These are phyloP conservation scores for Tragelaphus oryx DNA, from an alignment of 2,797 vertebrate species.

Conservation along the genomic window DNA sequence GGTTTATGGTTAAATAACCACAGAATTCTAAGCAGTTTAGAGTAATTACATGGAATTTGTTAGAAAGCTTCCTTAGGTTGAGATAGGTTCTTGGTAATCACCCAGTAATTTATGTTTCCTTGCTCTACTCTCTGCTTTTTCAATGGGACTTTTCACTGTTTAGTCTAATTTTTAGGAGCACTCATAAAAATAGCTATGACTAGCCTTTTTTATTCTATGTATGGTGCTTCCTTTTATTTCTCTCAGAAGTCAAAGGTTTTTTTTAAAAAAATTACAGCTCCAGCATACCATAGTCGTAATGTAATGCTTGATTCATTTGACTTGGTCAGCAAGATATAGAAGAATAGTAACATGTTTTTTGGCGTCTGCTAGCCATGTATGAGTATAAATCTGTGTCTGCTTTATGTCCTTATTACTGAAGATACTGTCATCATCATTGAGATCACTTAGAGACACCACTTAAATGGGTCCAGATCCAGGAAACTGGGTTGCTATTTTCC, in stretches of 20 bases:
- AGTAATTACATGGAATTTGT: constrained; percentile 37
- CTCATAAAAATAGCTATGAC: constrained; percentile 66
- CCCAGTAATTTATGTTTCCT: constrained; percentile 1
- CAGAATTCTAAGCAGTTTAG: constrained; percentile 18
- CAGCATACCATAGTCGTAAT: constrained; percentile 75
- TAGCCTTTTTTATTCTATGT: constrained; percentile 67
- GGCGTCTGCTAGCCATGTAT: constrained; percentile 50
- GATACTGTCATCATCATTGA: constrained; percentile 66
- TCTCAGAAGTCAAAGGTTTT: constrained; percentile 70
- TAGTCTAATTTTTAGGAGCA: constrained; percentile 64
- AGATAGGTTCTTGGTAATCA: constrained; percentile 41
- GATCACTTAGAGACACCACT: constrained; percentile 52
- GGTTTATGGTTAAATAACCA: constrained; percentile 28
- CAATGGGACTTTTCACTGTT: constrained; percentile 52
- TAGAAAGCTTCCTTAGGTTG: constrained; percentile 42
- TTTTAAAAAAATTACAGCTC: constrained; percentile 71
- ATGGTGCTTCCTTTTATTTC: constrained; percentile 70
- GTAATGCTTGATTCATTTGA: constrained; percentile 78
- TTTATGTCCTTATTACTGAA: constrained; percentile 68
- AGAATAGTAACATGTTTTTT: constrained; percentile 69
- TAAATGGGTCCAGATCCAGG: constrained; percentile 54
- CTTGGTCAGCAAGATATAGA: constrained; percentile 75
- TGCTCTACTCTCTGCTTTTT: constrained; percentile 33
- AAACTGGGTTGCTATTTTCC: constrained; percentile 44
- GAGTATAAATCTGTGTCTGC: constrained; percentile 70